Evolutionary conservation across 2,888 invertebrate species (phyloP), one percentile per base, ranked within the genome.

Genomic region (Heliconius charithonia): DNA sequence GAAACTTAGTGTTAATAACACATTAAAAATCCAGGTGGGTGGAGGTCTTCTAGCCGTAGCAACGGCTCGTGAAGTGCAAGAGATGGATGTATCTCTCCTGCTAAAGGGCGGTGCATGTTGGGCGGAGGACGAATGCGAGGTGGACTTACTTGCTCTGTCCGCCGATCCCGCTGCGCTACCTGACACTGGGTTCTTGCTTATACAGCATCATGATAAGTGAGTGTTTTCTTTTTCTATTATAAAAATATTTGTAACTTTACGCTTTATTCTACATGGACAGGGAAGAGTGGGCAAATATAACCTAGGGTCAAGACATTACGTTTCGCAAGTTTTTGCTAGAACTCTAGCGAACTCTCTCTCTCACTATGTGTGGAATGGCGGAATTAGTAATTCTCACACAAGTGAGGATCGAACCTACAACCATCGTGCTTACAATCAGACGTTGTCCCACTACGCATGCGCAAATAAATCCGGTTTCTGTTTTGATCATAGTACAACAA

Each of bases 81-180:
- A 99, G 95, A 97, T 99, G 96, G 99, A 99, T 92, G 98, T 99
- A 85, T 97, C 98, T 0, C 95, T 98, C 72, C 95, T 99, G 45
- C 95, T 99, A 67, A 95, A 98, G n/a, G 98, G 98, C 87, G 97
- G 98, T 77, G 97, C 98, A 12, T 97, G 97, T 82, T 99, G 99
- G 99, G 96, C 99, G 80, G 98, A 99, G 93, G 99, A 99, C 92
- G 98, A 99, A 92, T 99, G 98, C 89, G 99, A 99, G 92, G 97
- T 99, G 88, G 99, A 99, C 93, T 97, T 99, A 85, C 96, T 99
- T 84, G 98, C 97, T 88, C 93, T 98, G 74, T 96, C 96, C 79
- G 96, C 96, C 83, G 97, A 97, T 88, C 96, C 97, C 71, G 98
- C 98, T 83, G 95, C 96, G 56, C 94, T 97, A 81, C 97, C 97